Conservation (phyloP, 2,113 vertebrate species). For the Prinia subflava region DNA sequence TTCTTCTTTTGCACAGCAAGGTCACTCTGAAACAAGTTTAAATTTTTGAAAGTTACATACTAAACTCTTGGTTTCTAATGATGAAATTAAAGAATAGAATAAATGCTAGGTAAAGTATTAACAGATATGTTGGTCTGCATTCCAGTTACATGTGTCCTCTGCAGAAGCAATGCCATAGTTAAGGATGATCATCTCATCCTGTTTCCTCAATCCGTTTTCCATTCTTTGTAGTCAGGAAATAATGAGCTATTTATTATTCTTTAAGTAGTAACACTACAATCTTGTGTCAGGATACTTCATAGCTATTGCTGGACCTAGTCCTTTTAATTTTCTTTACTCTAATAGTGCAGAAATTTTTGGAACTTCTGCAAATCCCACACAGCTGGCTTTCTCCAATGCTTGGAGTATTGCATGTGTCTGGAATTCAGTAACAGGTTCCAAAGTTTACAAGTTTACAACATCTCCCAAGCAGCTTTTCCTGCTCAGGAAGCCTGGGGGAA, state of each 20-base stretch:
- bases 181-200: not conserved
- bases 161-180: not conserved
- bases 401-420: not conserved
- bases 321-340: not conserved
- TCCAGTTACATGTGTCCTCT: not conserved
- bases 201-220: not conserved
- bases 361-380: not conserved
- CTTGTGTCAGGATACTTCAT: not conserved
- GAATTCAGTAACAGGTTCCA: not conserved
- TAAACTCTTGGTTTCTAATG: not conserved
- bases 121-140: not conserved
- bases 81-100: not conserved
- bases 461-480: not conserved
- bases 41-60: not conserved
- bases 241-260: not conserved
- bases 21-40: slow-evolving; percentile 71
- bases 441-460: not conserved
- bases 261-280: no score
- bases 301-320: not conserved
- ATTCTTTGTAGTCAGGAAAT: not conserved
- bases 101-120: not conserved
- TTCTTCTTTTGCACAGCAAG: slow-evolving; percentile 98
- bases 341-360: not conserved
- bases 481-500: not conserved
- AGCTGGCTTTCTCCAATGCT: not conserved